Percentiles rank a stretch among this genome's conserved stretches.
phyloP scores from a whole-genome alignment of 2,888 invertebrate species.

The Cheilosia urbana region DNA sequence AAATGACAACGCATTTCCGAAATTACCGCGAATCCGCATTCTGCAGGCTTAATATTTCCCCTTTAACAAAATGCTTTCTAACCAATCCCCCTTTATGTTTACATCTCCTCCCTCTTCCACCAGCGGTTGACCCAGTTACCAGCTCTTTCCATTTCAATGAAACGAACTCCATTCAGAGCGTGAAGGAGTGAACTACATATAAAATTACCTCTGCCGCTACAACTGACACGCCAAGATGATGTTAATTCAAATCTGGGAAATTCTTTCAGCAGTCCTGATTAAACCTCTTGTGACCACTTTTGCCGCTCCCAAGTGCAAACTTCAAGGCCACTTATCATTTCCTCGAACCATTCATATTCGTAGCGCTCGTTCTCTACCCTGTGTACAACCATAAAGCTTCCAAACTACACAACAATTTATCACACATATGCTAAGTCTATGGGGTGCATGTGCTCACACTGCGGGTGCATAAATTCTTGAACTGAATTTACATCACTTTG shows the following conservation, averaged over 20 bases:
- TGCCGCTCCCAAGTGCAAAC: slow-evolving; percentile 59
- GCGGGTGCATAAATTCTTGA: slow-evolving; percentile 50
- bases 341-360: slow-evolving; percentile 64
- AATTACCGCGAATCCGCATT: too few species aligned
- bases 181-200: neutral
- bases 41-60: too few species aligned
- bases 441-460: neutral
- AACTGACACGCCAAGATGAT: slow-evolving; percentile 22
- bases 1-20: too few species aligned
- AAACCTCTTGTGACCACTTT: slow-evolving; percentile 52
- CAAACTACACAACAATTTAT: slow-evolving; percentile 62
- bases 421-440: slow-evolving; percentile 21
- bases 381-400: slow-evolving; percentile 51
- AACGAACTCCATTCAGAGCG: too few species aligned
- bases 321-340: slow-evolving; percentile 70
- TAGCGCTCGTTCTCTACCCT: neutral
- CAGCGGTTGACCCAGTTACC: too few species aligned
- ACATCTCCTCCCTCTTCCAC: too few species aligned
- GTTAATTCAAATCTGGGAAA: slow-evolving; percentile 32
- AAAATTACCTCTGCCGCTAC: slow-evolving; percentile 40
- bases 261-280: slow-evolving; percentile 16
- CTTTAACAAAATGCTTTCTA: too few species aligned
- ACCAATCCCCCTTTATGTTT: too few species aligned
- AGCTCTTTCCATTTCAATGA: too few species aligned
- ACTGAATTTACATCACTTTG: slow-evolving; percentile 60